Percentiles rank a stretch among this genome's conserved stretches.
Conservation (phyloP, 2,888 invertebrate species). For the Laspeyria flexula region DNA sequence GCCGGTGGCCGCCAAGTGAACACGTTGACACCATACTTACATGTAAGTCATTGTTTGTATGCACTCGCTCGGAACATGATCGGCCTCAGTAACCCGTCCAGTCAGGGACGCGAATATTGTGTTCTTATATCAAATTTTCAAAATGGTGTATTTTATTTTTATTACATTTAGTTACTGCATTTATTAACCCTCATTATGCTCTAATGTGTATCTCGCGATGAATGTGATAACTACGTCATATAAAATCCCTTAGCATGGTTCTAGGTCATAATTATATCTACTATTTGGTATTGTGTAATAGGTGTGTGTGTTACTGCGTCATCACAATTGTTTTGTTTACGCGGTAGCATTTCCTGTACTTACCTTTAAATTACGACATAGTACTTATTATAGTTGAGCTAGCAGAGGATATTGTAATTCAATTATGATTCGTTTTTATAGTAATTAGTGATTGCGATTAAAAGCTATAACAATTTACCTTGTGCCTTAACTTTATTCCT, state of each 20-base stretch:
- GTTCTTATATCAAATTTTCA: not conserved
- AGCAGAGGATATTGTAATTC: too few relatives aligned
- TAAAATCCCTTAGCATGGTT: conserved; percentile 13
- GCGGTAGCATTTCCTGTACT: conserved; percentile 9
- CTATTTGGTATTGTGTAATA: conserved; percentile 25
- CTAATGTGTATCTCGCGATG: conserved; percentile 15
- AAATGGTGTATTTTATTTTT: not conserved
- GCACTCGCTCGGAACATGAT: conserved; percentile 38
- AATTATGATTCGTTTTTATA: too few relatives aligned
- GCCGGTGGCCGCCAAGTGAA: conserved; percentile 46
- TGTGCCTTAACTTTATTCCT: too few relatives aligned
- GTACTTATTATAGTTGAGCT: not conserved
- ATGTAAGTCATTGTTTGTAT: conserved; percentile 55
- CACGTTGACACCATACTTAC: conserved; percentile 45
- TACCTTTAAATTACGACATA: conserved; percentile 7
- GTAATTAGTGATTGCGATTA: too few relatives aligned
- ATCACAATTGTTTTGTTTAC: conserved; percentile 22
- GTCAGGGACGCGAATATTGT: conserved; percentile 27
- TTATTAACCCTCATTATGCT: conserved; percentile 1
- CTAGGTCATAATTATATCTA: conserved; percentile 13
- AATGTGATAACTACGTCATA: conserved; percentile 20
- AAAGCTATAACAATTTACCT: too few relatives aligned
- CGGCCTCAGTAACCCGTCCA: conserved; percentile 29
- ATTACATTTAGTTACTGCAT: not conserved
- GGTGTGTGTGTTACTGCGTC: conserved; percentile 3